Base-by-base conservation (phyloP, 2,888 invertebrate species). In the Torymus tubicola region DNA sequence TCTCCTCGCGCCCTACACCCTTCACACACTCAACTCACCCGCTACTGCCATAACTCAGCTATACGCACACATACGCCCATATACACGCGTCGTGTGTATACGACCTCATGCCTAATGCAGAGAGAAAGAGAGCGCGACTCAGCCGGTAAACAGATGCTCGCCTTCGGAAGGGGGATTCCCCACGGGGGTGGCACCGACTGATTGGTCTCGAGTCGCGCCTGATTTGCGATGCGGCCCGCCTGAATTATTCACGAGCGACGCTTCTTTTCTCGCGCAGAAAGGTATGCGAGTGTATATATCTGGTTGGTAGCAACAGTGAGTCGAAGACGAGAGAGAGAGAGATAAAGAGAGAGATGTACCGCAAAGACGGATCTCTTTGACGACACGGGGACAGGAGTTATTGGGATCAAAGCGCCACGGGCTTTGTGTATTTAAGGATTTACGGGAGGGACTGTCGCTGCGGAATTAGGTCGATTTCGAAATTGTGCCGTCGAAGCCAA, bases 241-340 rank as follows among this genome's bases (percentile, higher is more conserved):
- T 80, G 75, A 80, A 80, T 75, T 75, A 80, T 80, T 80, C 80
- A 80, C 3, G 58, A 69, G 65, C 21, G 10, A 58, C 70, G 65
- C 58, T 60, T 63, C 53, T 63, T 58, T 60, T 72, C 18, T 71
- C 57, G 24, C 69, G 68, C 50, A 64, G n/a, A 61, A 42, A 42
- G 42, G 42, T 42, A 42, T 42, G 5, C 42, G 42, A 5, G 42
- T 42, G 42, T 8, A 42, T 5, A 5, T 42, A 42, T 5, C 42
- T 1, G 42, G 42, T 8, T 8, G 8, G 42, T 8, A 42, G 21
- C 21, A 42, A 8, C 42, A 42, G 8, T 8, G 42, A 42, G 42
- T 42, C 42, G 42, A 42, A 42, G 42, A 42, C 42, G 42, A 42
- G 42, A 5, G 8, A 8, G 8, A 42, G 42, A 42, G 42, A 8